Evolutionary conservation across 1,140 invertebrate genomes (phyloP), one percentile per base, ranked within the genome.

Genomic region (Philaenus spumarius): DNA sequence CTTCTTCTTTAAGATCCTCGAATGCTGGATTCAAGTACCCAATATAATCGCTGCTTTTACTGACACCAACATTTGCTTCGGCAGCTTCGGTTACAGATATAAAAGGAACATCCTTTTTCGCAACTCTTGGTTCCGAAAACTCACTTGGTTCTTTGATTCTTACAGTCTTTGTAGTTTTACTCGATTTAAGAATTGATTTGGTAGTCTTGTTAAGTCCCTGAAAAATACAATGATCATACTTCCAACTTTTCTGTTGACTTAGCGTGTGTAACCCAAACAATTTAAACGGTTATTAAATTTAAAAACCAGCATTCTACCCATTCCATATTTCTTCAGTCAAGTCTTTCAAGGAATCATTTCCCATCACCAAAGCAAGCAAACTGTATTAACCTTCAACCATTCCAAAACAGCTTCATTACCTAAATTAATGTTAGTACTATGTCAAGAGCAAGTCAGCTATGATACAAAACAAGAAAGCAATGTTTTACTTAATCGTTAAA

Each of bases 1-100:
- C 23, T 39, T 39, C 35, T 2, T 37, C 50, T 19, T 17, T 37
- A 11, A 17, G 2, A 53, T 71, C 71, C 34, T 75, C 72, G 50
- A 74, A 75, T 12, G 69, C 72, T 24, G 71, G 72, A 68, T 76
- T 75, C 30, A 71, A 67, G 66, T 75, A 75, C 47, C 72, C 72
- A 60, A 71, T 64, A n/a, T 30, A 51, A 35, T 37, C 55, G 50
- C 11, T 58, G 19, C 50, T 15, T 55, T 50, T 42, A 51, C n/a
- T 20, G 6, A 12, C n/a, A 40, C 48, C 46, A 5, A 7, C 48
- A 15, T 34, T 22, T 6, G 54, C 50, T 30, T 62, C 59, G 17
- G 35, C 30, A 12, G 50, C 59, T 62, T 62, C 60, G 30, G 57
- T 57, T 17, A 60, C 61, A 51, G 60, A 64, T 59, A 62, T 62